Conservation (phyloP, 2,113 vertebrate species). For the Cyphomyrus plagiostoma region DNA sequence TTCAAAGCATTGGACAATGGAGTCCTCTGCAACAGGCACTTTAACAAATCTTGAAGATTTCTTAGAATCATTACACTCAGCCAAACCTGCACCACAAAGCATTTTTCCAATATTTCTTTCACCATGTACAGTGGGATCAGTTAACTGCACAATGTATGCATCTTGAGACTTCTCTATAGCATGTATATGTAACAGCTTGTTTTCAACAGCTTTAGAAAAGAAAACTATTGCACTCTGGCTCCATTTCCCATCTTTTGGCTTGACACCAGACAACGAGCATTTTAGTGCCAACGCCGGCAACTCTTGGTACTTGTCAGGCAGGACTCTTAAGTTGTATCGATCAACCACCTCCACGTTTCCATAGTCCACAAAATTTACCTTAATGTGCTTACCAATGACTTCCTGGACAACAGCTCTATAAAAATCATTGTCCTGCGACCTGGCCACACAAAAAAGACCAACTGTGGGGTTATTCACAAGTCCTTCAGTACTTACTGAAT, state of each 20-base stretch:
- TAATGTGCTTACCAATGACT: constrained; percentile 46
- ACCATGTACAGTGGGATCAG: constrained; percentile 56
- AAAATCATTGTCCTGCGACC: constrained; percentile 66
- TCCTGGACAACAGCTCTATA: constrained; percentile 67
- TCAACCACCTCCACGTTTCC: constrained; percentile 67
- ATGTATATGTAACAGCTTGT: constrained; percentile 65
- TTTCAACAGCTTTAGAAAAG: constrained; percentile 68
- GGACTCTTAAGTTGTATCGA: constrained; percentile 48
- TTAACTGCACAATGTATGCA: constrained; percentile 65
- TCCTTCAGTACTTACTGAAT: constrained; percentile 41
- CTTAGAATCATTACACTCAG: constrained; percentile 51
- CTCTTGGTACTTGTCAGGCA: constrained; percentile 64
- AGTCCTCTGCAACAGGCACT: constrained; percentile 6
- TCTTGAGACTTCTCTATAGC: constrained; percentile 53
- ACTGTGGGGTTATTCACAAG: constrained; percentile 50
- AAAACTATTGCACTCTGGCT: constrained; percentile 60
- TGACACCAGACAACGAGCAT: constrained; percentile 67
- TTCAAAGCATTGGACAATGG: neutral
- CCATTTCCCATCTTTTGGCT: constrained; percentile 63
- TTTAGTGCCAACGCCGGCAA: constrained; percentile 70
- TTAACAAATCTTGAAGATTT: constrained; percentile 9
- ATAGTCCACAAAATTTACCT: constrained; percentile 74
- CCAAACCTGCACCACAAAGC: constrained; percentile 59
- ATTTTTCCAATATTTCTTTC: constrained; percentile 67
- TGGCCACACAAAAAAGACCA: constrained; percentile 73